Evolutionary conservation across 2,888 invertebrate genomes (phyloP), one percentile per base, ranked within the genome.

Genomic region (Folsomia candida): DNA sequence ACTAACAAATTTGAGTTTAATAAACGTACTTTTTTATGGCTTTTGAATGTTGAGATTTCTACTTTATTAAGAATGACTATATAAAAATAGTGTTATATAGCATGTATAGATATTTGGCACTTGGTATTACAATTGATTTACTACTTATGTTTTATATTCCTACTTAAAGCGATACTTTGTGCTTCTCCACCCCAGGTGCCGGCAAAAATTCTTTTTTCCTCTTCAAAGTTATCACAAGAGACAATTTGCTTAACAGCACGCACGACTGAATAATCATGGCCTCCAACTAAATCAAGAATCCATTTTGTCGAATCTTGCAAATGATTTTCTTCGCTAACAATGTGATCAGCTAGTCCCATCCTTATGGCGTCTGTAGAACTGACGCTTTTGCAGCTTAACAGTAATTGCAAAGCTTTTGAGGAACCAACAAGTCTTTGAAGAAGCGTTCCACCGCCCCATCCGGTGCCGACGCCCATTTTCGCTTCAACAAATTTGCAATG

Each of bases 361-460:
- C 79, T 72, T 6, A 81, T 29, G 1, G 85, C 84, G 67, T 84
- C 82, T 1, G 81, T 71, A 2, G 83, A 79, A 24, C 76, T 70
- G 9, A 86, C 65, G 20, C 82, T 80, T 69, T 81, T 77, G 6
- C 81, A 80, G 1, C 82, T 81, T 6, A 81, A 62, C 22, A 86
- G 76, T 11, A 86, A 59, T 6, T 84, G 82, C n/a, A 86, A 77
- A 0, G 86, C 84, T 67, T 80, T 82, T 22, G 79, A 80, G 20
- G 82, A 79, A 0, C 86, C 86, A 1, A 86, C 69, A 1, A 84
- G 75, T 60, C 82, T 76, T 0, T 83, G 82, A 14, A 86, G 82
- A 4, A 83, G 79, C 2, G 83, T 82, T 26, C 83, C 84, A 11
- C 85, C 86, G n/a, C 85, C 86, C 84, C 85, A 86, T 0, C 86